A percentile compares a stretch with the other conserved stretches of the same genome.
Evolutionary conservation across 2,888 invertebrate genomes (phyloP).

Genomic region (Cerceris ruficornis): DNA sequence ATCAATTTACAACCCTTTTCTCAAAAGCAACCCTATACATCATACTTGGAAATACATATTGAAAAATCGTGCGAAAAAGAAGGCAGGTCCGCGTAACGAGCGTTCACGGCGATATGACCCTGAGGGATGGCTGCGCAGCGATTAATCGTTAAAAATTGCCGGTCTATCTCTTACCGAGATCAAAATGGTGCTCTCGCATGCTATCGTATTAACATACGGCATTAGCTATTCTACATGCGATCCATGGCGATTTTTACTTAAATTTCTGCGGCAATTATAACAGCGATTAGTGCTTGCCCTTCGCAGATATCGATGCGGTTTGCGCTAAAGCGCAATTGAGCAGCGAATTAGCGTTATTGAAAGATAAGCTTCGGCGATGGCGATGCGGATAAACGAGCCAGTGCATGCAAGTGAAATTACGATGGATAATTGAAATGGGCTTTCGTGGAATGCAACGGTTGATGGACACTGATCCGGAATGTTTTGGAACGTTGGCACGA

Average conservation of each 20-base stretch:
- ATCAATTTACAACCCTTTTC: neutral
- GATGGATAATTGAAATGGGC: neutral
- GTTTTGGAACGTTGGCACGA: no score
- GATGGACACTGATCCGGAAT: no score
- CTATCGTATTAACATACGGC: conserved; percentile 73
- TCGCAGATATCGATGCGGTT: conserved; percentile 47
- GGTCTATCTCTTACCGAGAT: conserved; percentile 68
- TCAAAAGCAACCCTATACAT: neutral
- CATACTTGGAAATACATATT: conserved; percentile 35
- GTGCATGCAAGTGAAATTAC: neutral
- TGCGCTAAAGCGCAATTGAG: conserved; percentile 37
- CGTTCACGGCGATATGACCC: conserved; percentile 64
- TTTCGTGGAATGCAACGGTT: no score
- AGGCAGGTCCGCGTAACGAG: conserved; percentile 54
- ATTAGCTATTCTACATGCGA: conserved; percentile 73
- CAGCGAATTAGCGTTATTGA: conserved; percentile 30
- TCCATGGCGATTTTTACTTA: conserved; percentile 51
- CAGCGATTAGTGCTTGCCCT: neutral
- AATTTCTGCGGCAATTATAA: conserved; percentile 68
- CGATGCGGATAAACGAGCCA: conserved; percentile 26
- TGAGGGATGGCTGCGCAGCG: conserved; percentile 65
- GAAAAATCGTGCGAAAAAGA: conserved; percentile 41
- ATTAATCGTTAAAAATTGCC: conserved; percentile 77
- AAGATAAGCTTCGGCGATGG: conserved; percentile 41
- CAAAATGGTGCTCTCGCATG: conserved; percentile 72